Conservation (phyloP, 2,888 invertebrate genomes). For the Molorchus minor region DNA sequence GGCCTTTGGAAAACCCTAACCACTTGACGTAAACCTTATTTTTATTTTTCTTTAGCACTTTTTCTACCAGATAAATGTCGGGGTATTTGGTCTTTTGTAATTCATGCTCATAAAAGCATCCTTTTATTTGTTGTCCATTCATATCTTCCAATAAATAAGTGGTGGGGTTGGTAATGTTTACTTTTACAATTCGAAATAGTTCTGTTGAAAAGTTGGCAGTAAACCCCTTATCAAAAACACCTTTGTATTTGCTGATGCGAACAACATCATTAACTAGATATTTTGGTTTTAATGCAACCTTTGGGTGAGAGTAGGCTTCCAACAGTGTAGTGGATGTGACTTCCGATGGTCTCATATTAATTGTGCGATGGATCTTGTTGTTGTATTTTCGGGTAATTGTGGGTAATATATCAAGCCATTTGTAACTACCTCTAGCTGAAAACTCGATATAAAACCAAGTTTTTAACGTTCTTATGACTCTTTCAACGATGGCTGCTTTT, state of each 20-base stretch:
- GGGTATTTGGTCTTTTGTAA: not conserved
- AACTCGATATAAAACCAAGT: too few relatives aligned
- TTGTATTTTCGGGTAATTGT: constrained; percentile 47
- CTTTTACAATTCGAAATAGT: not conserved
- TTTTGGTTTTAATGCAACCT: not conserved
- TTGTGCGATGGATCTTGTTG: constrained; percentile 52
- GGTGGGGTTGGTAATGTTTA: not conserved
- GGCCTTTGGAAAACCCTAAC: not conserved
- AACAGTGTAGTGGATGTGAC: constrained; percentile 28
- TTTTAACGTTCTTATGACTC: constrained; percentile 46
- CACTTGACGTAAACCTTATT: not conserved
- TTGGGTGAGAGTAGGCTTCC: not conserved
- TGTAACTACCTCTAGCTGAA: too few relatives aligned
- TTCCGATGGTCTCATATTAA: constrained; percentile 51
- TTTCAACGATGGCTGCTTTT: constrained; percentile 43
- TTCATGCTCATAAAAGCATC: not conserved
- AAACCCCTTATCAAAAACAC: not conserved
- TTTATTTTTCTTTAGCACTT: not conserved
- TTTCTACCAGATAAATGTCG: not conserved
- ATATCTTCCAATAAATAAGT: not conserved
- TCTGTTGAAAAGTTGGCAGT: not conserved
- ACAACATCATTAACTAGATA: not conserved
- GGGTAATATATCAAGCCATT: constrained; percentile 42
- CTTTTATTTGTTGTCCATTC: not conserved
- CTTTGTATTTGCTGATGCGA: not conserved